A percentile compares a stretch with the other conserved stretches of the same genome.
These are phyloP conservation scores for Rhopalosiphum maidis DNA, from an alignment of 1,140 invertebrate species.

Conservation along the genomic window DNA sequence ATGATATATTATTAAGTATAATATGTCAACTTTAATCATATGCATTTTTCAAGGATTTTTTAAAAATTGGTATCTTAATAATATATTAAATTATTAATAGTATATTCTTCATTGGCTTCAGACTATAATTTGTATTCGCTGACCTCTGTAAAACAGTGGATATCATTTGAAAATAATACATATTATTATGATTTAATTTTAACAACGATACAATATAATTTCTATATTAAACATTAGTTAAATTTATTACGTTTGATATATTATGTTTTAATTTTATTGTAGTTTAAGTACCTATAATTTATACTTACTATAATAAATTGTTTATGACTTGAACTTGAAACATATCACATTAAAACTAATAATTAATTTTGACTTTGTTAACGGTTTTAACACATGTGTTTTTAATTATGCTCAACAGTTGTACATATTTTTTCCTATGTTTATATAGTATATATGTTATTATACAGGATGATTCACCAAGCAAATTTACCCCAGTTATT, in stretches of 20 bases:
- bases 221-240: not conserved
- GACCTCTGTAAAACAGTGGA: not conserved
- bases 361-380: not conserved
- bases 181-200: not conserved
- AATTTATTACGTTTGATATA: not conserved
- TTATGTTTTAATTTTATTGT: not conserved
- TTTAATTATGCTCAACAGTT: not conserved
- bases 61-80: not conserved
- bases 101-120: not conserved
- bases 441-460: not conserved
- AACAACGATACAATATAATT: not conserved
- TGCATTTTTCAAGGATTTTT: not conserved
- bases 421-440: not conserved
- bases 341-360: not conserved
- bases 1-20: not conserved
- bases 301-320: not conserved
- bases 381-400: not conserved
- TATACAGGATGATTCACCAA: not conserved
- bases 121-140: not conserved
- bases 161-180: not conserved
- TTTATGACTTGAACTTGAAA: not conserved
- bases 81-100: not conserved
- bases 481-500: not conserved
- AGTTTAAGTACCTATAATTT: not conserved
- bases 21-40: not conserved